Evolutionary conservation across 2,113 vertebrate genomes (phyloP).

Genomic region (Xiphias gladius): DNA sequence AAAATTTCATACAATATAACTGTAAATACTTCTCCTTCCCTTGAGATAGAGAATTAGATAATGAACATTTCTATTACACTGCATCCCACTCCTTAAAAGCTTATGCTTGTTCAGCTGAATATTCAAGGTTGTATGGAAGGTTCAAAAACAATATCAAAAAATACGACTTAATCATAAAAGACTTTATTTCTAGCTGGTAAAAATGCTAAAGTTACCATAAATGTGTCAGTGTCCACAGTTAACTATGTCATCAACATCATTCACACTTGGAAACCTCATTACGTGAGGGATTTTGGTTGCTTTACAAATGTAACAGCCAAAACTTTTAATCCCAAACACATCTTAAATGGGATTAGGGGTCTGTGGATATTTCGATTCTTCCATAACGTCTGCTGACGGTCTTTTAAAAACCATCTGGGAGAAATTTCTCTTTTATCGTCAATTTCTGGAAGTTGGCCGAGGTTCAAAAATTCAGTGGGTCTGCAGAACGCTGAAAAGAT

Average conservation of each 20-base stretch:
- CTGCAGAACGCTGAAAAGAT: constrained; percentile 18
- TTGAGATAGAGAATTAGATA: background rate
- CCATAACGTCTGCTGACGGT: constrained; percentile 31
- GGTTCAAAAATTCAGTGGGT: constrained; percentile 19
- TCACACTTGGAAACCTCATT: background rate
- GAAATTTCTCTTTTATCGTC: constrained; percentile 21
- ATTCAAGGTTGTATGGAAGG: background rate
- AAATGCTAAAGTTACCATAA: background rate
- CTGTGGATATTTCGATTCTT: constrained; percentile 19
- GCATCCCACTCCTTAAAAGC: background rate
- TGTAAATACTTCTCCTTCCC: background rate
- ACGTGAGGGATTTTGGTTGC: background rate
- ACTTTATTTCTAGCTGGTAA: background rate
- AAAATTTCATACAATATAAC: constrained; percentile 9
- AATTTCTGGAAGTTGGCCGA: constrained; percentile 17
- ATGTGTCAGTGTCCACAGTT: background rate
- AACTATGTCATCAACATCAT: constrained; percentile 1
- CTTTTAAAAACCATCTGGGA: constrained; percentile 46
- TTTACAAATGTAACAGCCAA: background rate
- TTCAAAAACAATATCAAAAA: background rate
- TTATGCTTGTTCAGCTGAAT: background rate
- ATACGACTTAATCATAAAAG: too few species aligned
- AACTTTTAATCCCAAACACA: constrained; percentile 13
- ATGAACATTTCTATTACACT: constrained; percentile 3
- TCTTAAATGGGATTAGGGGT: constrained; percentile 37